A percentile compares a stretch with the other conserved stretches of the same genome.
These are phyloP conservation scores for Oreotrochilus melanogaster DNA, from an alignment of 2,113 vertebrate species.

Conservation along the genomic window DNA sequence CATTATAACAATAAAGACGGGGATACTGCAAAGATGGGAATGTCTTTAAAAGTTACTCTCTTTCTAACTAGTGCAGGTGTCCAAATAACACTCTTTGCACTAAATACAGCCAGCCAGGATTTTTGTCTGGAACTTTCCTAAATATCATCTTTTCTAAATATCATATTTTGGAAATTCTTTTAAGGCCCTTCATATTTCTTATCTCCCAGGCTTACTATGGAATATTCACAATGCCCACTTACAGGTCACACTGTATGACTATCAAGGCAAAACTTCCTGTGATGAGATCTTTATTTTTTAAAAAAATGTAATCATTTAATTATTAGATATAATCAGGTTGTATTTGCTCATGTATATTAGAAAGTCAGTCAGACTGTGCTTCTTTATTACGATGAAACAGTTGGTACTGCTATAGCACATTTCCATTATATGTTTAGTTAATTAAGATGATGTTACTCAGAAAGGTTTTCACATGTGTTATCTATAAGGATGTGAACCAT, in stretches of 20 bases:
- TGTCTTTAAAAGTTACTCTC: background rate
- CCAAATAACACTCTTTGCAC: background rate
- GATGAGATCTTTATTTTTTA: background rate
- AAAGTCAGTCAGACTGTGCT: background rate
- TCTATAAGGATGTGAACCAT: background rate
- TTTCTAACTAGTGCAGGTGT: background rate
- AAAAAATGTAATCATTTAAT: background rate
- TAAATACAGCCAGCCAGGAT: background rate
- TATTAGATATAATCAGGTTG: background rate
- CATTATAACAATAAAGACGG: background rate
- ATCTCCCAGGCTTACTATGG: background rate
- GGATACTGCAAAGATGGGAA: background rate
- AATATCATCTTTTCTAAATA: background rate
- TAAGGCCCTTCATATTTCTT: background rate
- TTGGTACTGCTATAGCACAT: rapidly evolving
- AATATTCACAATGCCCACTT: background rate
- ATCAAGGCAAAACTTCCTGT: background rate
- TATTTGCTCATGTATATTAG: background rate
- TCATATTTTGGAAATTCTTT: background rate
- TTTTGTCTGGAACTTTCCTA: background rate
- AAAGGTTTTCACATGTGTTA: background rate
- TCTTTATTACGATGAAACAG: background rate
- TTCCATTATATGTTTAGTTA: background rate
- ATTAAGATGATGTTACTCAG: background rate
- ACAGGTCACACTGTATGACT: background rate